phyloP scores from a whole-genome alignment of 2,797 vertebrate species.

The Gallirallus australis region DNA sequence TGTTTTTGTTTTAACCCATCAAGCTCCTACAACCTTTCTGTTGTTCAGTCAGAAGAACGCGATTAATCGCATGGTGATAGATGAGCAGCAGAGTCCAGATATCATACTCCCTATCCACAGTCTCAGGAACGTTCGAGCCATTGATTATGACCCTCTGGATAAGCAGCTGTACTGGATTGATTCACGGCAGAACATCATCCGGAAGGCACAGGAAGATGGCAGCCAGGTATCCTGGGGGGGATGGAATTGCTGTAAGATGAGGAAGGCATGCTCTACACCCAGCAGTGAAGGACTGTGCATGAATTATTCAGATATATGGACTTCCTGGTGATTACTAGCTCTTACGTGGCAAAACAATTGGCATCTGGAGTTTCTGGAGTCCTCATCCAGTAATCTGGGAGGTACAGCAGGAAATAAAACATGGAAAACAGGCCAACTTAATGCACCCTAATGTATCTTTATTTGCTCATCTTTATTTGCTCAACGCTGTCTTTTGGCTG shows the following conservation, averaged over 20 bases:
- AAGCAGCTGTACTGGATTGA: constrained; percentile 98
- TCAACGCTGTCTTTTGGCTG: background rate
- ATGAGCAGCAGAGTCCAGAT: constrained; percentile 97
- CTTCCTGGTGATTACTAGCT: background rate
- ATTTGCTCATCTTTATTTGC: background rate
- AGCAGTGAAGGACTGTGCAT: accelerated
- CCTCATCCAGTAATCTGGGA: background rate
- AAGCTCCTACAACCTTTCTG: constrained; percentile 95
- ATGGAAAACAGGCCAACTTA: background rate
- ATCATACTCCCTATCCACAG: constrained; percentile 97
- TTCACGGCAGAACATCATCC: constrained; percentile 93
- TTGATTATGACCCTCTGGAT: constrained; percentile 95
- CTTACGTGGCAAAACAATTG: background rate
- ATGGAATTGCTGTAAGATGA: background rate
- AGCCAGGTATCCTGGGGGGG: constrained; percentile 84
- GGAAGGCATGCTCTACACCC: background rate
- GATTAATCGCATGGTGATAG: constrained; percentile 97
- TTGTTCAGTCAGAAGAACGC: constrained; percentile 97
- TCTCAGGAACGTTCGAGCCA: constrained; percentile 91
- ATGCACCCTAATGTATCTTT: too few relatives aligned
- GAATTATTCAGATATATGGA: background rate
- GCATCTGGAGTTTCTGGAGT: background rate
- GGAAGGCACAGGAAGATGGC: constrained; percentile 92
- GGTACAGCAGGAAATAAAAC: background rate
- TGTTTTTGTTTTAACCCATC: background rate